Evolutionary conservation across 2,888 invertebrate genomes (phyloP), one percentile per base, ranked within the genome.

Genomic region (Agapostemon virescens): DNA sequence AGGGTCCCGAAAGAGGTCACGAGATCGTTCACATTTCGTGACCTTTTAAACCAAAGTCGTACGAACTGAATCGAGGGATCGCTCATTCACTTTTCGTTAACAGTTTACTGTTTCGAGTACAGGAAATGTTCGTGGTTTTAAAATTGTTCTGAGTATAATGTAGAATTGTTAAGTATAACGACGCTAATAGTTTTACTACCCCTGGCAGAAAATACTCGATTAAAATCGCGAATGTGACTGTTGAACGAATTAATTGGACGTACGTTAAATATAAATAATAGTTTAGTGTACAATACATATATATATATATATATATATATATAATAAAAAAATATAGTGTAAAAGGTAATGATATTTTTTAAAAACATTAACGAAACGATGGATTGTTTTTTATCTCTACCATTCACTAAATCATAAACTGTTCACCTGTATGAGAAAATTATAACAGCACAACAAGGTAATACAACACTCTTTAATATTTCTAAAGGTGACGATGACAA

Each of bases 11-110:
- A 55, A 15, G 26, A 26, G 55, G 55, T 55, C 55, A 55, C 55
- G 55, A 26, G 55, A 55, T 55, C 55, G 55, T 55, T 55, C 26
- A 55, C 55, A 55, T 55, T 55, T 15, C 26, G 55, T 26, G 55
- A 55, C 26, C 26, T 55, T 55, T 55, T 26, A 23, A 13, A 26
- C 55, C 55, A 15, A 15, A 55, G 26, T 55, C 55, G 26, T 26
- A 26, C 15, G 55, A 11, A 17, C 5, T 17, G 55, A 15, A 55
- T 55, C 7, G 6, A 55, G 26, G 55, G 26, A 55, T 55, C 26
- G 55, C 55, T 55, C 55, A 55, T 55, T 55, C 55, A 55, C 26
- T 26, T 55, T 26, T 55, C 15, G 15, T 26, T 26, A 55, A 26
- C 15, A 7, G 55, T 26, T 15, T 2, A 26, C 26, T 26, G 7